A percentile compares a stretch with the other conserved stretches of the same genome.
phyloP scores from a whole-genome alignment of 2,113 vertebrate genomes.

The Heteronetta atricapilla region DNA sequence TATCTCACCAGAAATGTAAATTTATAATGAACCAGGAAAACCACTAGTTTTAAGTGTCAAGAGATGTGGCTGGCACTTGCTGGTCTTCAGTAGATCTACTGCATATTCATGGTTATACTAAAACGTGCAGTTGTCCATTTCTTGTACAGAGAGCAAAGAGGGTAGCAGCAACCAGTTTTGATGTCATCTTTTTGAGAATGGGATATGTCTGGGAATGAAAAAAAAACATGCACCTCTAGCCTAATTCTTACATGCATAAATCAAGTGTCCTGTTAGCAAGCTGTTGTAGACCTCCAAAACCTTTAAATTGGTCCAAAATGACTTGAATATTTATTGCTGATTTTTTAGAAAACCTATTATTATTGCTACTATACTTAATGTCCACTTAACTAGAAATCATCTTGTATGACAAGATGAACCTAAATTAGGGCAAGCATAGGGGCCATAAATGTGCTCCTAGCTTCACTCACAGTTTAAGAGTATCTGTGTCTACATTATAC shows the following conservation, averaged over 20 bases:
- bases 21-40: background rate
- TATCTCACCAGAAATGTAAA: background rate
- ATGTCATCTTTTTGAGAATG: background rate
- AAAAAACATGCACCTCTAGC: background rate
- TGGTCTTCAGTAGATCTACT: background rate
- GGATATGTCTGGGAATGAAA: background rate
- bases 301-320: background rate
- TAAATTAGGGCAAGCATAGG: constrained; percentile 22
- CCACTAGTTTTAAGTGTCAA: background rate
- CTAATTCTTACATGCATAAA: background rate
- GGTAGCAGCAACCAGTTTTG: background rate
- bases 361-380: background rate
- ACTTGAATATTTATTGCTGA: background rate
- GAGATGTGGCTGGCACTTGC: background rate
- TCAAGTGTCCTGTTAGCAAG: background rate
- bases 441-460: background rate
- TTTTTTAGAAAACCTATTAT: background rate
- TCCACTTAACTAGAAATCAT: background rate
- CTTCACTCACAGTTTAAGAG: background rate
- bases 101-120: background rate
- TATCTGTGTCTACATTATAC: background rate
- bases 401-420: background rate
- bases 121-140: background rate
- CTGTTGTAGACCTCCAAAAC: background rate
- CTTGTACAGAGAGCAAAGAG: background rate